phyloP scores from a whole-genome alignment of 2,888 invertebrate genomes.

The Pseudoips prasinana region DNA sequence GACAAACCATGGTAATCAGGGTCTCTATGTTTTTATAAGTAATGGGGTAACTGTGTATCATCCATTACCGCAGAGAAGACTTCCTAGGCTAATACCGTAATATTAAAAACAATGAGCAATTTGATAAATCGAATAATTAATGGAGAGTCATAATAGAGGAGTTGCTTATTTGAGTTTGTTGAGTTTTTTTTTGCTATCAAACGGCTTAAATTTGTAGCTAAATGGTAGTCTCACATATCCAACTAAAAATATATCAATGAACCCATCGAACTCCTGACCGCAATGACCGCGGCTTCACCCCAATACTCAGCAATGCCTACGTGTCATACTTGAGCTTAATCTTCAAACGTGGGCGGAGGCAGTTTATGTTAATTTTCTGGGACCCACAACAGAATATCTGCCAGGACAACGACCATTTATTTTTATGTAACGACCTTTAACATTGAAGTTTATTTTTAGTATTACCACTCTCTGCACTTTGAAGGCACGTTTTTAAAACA shows the following conservation, averaged over 20 bases:
- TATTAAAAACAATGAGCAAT: no score
- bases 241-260: slow-evolving; percentile 1
- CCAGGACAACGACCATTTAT: slow-evolving; percentile 44
- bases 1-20: no score
- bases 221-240: no score
- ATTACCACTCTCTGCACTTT: slow-evolving; percentile 39
- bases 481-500: slow-evolving; percentile 26
- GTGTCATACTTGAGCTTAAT: slow-evolving; percentile 29
- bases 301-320: slow-evolving; percentile 25
- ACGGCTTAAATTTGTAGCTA: no score
- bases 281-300: slow-evolving; percentile 16
- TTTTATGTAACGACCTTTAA: slow-evolving; percentile 45
- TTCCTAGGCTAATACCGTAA: no score
- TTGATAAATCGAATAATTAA: no score
- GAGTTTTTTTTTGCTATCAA: no score
- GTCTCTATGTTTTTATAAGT: no score
- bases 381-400: slow-evolving; percentile 42
- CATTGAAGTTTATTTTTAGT: slow-evolving; percentile 41
- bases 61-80: no score
- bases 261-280: slow-evolving; percentile 5
- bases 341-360: slow-evolving; percentile 31
- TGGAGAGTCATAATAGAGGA: no score
- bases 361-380: slow-evolving; percentile 47
- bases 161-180: no score
- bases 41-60: no score